These are phyloP conservation scores for Picus viridis DNA, from an alignment of 2,797 vertebrate genomes.

Conservation along the genomic window DNA sequence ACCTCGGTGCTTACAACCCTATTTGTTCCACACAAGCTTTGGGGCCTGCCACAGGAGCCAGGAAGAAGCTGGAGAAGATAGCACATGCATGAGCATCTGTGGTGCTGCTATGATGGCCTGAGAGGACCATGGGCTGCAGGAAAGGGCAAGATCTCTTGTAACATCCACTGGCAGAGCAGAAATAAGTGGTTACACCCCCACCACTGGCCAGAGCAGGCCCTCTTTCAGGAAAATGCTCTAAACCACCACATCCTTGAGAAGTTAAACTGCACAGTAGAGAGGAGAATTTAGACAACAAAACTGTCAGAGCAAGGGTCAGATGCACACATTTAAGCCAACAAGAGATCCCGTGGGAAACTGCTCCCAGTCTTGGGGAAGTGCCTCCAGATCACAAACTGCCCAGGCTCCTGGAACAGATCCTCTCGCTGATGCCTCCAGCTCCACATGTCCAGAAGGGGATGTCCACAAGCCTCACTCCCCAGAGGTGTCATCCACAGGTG, in stretches of 20 bases:
- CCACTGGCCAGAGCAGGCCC: neutral
- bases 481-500: neutral
- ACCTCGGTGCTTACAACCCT: neutral
- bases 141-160: neutral
- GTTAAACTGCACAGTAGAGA: neutral
- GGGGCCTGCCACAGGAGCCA: too few relatives aligned
- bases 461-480: neutral
- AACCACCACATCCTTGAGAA: neutral
- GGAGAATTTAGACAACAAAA: neutral
- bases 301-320: neutral
- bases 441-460: neutral
- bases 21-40: fast-evolving
- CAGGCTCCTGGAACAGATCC: neutral
- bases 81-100: fast-evolving
- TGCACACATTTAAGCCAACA: neutral
- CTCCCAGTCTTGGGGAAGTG: neutral
- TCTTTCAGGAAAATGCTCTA: neutral
- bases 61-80: neutral
- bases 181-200: neutral
- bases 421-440: neutral
- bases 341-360: neutral
- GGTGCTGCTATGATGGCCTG: fast-evolving
- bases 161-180: neutral
- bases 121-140: neutral
- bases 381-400: neutral